Evolutionary conservation across 2,797 vertebrate species (phyloP), one percentile per base, ranked within the genome.

Genomic region (Sitta carolinensis): DNA sequence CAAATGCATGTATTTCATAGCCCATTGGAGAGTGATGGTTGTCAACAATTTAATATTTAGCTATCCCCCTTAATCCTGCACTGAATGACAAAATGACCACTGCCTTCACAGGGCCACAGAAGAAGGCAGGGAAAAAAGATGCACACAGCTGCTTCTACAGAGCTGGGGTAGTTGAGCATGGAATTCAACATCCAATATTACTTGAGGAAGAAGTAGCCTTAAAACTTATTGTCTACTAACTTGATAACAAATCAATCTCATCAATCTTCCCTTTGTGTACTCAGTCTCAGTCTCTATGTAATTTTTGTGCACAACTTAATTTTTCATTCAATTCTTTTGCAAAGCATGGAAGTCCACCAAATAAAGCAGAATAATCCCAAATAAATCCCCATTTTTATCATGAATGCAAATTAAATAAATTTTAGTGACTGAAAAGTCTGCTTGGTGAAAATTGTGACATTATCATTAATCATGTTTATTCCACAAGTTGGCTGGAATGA

Each of bases 151-250:
- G 40, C 13, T 80, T 47, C 51, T 26, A 40, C 51, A 43, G 59
- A 67, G n/a, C 2, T 63, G 32, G 5, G 7, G 1, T 45, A 63
- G 22, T 3, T 52, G 3, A 68, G 20, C 14, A 17, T 1, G 0
- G 18, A 48, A 7, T 4, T 66, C 11, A 68, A 20, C 0, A 4
- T 20, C 25, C 34, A 40, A 2, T 50, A 29, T 34, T 45, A 42
- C 47, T 12, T 36, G 47, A 50, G 18, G 34, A 72, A 94, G 19
- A 48, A 48, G 7, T 2, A 7, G 11, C 18, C 17, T 75, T 82
- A 50, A 58, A 76, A 61, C 15, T 55, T 26, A 36, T 29, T 20
- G 18, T 29, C 27, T 3, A 3, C 5, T 61, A 51, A 63, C 45
- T 30, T 78, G 43, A 40, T 40, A 67, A 45, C 23, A 21, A 81